phyloP scores from a whole-genome alignment of 2,113 vertebrate genomes.

The Ptyas mucosa region DNA sequence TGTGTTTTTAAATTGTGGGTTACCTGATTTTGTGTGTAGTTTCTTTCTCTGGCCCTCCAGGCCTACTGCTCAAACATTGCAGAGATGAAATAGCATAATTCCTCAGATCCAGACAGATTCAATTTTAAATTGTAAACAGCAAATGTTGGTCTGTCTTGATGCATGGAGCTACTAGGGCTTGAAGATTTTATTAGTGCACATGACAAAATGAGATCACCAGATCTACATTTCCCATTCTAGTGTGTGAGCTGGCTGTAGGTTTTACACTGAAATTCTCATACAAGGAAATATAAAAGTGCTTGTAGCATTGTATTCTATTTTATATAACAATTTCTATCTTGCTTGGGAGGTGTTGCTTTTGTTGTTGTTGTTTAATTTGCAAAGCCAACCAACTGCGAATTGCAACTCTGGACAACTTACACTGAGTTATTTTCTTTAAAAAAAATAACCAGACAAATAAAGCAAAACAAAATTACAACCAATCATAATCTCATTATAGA shows the following conservation, averaged over 20 bases:
- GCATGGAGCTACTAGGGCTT: not conserved
- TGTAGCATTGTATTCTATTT: not conserved
- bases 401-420: not conserved
- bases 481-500: not conserved
- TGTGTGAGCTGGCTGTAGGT: not conserved
- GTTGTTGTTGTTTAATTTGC: not conserved
- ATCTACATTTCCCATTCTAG: not conserved
- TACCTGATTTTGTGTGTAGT: not conserved
- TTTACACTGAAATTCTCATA: not conserved
- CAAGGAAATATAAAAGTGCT: not conserved
- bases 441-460: not conserved
- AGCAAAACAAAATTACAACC: not conserved
- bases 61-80: rapidly evolving
- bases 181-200: not conserved
- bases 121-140: not conserved
- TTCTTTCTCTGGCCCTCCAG: not conserved
- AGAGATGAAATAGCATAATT: not conserved
- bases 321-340: not conserved
- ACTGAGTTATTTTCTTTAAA: not conserved
- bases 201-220: not conserved
- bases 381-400: not conserved
- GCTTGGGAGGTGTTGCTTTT: not conserved
- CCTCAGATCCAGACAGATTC: not conserved
- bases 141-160: not conserved
- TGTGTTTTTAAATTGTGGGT: not conserved